These are phyloP conservation scores for Drosophila tani DNA, from an alignment of 1,140 invertebrate genomes.

Conservation along the genomic window DNA sequence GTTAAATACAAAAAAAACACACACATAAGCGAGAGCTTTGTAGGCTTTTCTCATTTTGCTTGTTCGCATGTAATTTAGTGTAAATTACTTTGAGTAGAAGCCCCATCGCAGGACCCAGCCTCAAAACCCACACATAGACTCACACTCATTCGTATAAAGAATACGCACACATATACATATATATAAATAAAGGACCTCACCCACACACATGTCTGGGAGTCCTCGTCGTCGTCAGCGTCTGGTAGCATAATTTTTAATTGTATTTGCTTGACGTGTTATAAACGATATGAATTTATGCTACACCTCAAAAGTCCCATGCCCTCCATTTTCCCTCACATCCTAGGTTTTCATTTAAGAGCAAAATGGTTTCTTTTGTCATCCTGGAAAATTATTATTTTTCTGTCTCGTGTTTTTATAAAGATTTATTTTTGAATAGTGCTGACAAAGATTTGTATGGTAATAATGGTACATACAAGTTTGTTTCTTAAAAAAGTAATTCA, in stretches of 20 bases:
- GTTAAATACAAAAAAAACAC: constrained; percentile 20
- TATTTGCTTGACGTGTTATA: constrained; percentile 66
- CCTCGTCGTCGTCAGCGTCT: constrained; percentile 24
- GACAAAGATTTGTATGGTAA: neutral
- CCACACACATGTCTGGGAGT: constrained; percentile 22
- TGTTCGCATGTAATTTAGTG: constrained; percentile 77
- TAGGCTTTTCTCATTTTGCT: constrained; percentile 57
- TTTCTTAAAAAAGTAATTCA: neutral
- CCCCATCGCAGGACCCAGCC: constrained; percentile 50
- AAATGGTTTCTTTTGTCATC: constrained; percentile 35
- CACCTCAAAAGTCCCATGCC: constrained; percentile 24
- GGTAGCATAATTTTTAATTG: constrained; percentile 74
- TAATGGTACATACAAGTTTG: neutral
- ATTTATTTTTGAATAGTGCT: constrained; percentile 4
- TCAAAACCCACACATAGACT: constrained; percentile 30
- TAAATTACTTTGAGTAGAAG: constrained; percentile 75
- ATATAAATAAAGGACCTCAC: constrained; percentile 22
- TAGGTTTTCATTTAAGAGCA: constrained; percentile 10
- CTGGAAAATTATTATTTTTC: constrained; percentile 18
- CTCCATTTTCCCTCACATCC: constrained; percentile 7
- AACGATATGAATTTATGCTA: constrained; percentile 55
- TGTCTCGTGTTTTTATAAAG: neutral
- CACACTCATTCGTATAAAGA: constrained; percentile 17
- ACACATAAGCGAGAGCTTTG: constrained; percentile 42
- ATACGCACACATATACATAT: constrained; percentile 11